Conservation (phyloP, 2,888 invertebrate genomes). For the Drosophila mimica region DNA sequence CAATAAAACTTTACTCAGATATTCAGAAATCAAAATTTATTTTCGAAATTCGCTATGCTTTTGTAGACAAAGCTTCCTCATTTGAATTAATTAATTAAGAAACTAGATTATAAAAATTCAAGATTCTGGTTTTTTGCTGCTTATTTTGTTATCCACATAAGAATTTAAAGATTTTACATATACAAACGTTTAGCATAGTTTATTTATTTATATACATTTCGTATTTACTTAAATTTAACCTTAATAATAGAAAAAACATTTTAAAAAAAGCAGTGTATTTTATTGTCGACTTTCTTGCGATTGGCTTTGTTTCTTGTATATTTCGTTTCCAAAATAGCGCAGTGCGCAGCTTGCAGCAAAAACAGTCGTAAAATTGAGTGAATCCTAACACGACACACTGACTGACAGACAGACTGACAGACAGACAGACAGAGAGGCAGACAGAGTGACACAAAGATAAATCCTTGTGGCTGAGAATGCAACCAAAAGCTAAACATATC, state of each 20-base stretch:
- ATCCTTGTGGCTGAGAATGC: not conserved
- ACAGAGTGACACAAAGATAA: not conserved
- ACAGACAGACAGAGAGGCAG: constrained; percentile 1
- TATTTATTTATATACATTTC: too few relatives aligned
- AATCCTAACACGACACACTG: constrained; percentile 21
- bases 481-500: constrained; percentile 1
- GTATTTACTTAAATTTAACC: too few relatives aligned
- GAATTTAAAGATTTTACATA: too few relatives aligned
- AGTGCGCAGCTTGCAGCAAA: constrained; percentile 34
- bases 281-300: not conserved
- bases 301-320: not conserved
- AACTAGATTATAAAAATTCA: too few relatives aligned
- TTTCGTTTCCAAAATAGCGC: constrained; percentile 24
- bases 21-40: too few relatives aligned
- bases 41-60: too few relatives aligned
- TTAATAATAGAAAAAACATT: not conserved
- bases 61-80: too few relatives aligned
- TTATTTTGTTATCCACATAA: too few relatives aligned
- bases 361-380: constrained; percentile 46
- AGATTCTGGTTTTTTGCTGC: too few relatives aligned
- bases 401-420: constrained; percentile 7
- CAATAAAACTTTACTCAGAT: not conserved
- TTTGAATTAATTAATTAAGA: too few relatives aligned
- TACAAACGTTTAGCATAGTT: not conserved
- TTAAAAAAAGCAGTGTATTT: not conserved